Evolutionary conservation across 1,140 invertebrate species (phyloP).

Genomic region (Dryas iulia): DNA sequence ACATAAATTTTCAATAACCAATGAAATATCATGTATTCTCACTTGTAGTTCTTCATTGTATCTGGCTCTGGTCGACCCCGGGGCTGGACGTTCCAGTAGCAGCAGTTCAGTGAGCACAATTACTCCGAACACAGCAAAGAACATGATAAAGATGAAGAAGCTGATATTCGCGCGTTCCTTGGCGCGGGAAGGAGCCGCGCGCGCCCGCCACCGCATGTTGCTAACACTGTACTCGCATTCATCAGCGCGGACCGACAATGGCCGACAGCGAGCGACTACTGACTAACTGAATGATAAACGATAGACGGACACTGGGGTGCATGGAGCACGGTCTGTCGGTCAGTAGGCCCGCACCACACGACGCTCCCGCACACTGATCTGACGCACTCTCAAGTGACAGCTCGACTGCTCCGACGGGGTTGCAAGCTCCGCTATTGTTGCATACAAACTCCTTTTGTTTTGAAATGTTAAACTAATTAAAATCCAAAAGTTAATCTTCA

Average conservation of each 20-base stretch:
- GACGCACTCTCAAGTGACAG: slow-evolving; percentile 51
- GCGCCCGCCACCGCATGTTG: slow-evolving; percentile 67
- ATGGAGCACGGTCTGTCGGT: slow-evolving; percentile 31
- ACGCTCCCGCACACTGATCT: slow-evolving; percentile 41
- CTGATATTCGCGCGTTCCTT: slow-evolving; percentile 91
- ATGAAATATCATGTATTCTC: background rate
- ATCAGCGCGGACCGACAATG: slow-evolving; percentile 42
- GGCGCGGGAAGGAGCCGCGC: slow-evolving; percentile 74
- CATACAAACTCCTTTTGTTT: slow-evolving; percentile 5
- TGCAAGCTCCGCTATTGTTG: slow-evolving; percentile 8
- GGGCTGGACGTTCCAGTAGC: slow-evolving; percentile 83
- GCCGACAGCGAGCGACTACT: slow-evolving; percentile 43
- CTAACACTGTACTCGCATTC: slow-evolving; percentile 49
- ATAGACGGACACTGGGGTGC: background rate
- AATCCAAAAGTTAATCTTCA: too few species aligned
- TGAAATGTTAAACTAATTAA: slow-evolving; percentile 11
- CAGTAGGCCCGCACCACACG: slow-evolving; percentile 48
- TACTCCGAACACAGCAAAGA: slow-evolving; percentile 92
- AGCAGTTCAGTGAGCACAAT: slow-evolving; percentile 92
- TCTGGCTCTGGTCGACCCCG: slow-evolving; percentile 56
- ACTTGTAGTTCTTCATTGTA: slow-evolving; percentile 83
- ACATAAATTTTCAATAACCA: background rate
- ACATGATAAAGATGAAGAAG: slow-evolving; percentile 93
- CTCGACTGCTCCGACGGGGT: slow-evolving; percentile 31
- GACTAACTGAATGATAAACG: background rate